Evolutionary conservation across 2,113 vertebrate genomes (phyloP).

Genomic region (Vidua chalybeata): DNA sequence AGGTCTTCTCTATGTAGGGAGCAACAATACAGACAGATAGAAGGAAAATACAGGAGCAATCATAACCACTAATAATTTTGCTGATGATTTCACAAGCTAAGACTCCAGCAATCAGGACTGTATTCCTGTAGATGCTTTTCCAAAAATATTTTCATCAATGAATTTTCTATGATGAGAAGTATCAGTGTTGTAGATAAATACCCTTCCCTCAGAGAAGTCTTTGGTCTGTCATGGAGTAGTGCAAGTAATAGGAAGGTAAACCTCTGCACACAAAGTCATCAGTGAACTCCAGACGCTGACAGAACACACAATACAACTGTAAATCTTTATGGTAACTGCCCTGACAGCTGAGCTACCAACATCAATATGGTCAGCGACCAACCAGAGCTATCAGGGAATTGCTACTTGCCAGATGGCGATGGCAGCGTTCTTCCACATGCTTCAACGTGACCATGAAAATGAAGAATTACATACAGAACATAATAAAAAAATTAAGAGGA

Average conservation of each 20-base stretch:
- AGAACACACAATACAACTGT: not conserved
- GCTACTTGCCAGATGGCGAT: slow-evolving; percentile 29
- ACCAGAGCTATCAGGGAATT: slow-evolving; percentile 17
- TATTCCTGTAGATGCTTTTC: not conserved
- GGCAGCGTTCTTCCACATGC: slow-evolving; percentile 7
- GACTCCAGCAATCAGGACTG: not conserved
- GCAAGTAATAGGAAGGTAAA: not conserved
- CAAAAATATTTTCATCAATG: not conserved
- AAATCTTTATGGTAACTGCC: slow-evolving; percentile 32
- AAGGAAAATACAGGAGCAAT: not conserved
- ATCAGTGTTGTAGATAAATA: not conserved
- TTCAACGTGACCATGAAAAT: slow-evolving; percentile 24
- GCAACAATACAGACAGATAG: not conserved
- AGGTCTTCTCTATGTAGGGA: not conserved
- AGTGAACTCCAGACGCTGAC: not conserved
- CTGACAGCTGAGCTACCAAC: slow-evolving; percentile 39
- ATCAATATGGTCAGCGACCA: slow-evolving; percentile 44
- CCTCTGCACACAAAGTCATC: not conserved
- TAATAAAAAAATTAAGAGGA: slow-evolving; percentile 37
- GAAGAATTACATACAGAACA: slow-evolving; percentile 13
- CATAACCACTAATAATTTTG: not conserved
- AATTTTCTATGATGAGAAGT: not conserved
- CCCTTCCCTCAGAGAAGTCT: not conserved
- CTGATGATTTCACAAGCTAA: not conserved
- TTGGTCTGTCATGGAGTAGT: not conserved